phyloP scores from a whole-genome alignment of 2,888 invertebrate genomes.

The Euspilapteryx auroguttella region DNA sequence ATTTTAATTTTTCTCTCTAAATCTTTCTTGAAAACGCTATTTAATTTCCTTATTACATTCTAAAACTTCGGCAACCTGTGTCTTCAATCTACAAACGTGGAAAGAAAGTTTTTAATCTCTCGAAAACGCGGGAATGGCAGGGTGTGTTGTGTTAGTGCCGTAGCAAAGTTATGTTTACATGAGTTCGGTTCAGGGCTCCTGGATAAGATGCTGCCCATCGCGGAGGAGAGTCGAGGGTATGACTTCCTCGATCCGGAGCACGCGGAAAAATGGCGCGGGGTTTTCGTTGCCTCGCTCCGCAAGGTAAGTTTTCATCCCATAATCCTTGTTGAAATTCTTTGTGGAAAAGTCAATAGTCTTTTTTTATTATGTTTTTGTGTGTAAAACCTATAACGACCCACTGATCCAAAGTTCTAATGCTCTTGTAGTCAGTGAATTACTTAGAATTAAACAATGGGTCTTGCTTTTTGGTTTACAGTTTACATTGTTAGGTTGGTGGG shows the following conservation, averaged over 20 bases:
- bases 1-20: constrained; percentile 22
- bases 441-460: too few species aligned
- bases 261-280: constrained; percentile 88
- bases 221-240: constrained; percentile 64
- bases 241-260: constrained; percentile 90
- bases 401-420: too few species aligned
- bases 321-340: neutral
- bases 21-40: constrained; percentile 10
- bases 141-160: constrained; percentile 32
- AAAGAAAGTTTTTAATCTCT: too few species aligned
- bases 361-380: too few species aligned
- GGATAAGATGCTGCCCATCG: constrained; percentile 53
- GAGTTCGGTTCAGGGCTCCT: constrained; percentile 32
- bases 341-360: too few species aligned
- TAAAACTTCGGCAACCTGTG: too few species aligned
- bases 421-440: too few species aligned
- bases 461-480: too few species aligned
- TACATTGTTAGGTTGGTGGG: too few species aligned
- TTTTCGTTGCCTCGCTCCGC: constrained; percentile 83
- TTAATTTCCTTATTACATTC: constrained; percentile 8
- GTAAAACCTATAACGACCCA: too few species aligned
- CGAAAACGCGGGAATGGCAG: too few species aligned
- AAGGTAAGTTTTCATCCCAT: constrained; percentile 64
- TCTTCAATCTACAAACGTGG: too few species aligned
- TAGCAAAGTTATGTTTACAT: constrained; percentile 42